phyloP scores from a whole-genome alignment of 2,113 vertebrate genomes.

The Microcebus ravelobensis region DNA sequence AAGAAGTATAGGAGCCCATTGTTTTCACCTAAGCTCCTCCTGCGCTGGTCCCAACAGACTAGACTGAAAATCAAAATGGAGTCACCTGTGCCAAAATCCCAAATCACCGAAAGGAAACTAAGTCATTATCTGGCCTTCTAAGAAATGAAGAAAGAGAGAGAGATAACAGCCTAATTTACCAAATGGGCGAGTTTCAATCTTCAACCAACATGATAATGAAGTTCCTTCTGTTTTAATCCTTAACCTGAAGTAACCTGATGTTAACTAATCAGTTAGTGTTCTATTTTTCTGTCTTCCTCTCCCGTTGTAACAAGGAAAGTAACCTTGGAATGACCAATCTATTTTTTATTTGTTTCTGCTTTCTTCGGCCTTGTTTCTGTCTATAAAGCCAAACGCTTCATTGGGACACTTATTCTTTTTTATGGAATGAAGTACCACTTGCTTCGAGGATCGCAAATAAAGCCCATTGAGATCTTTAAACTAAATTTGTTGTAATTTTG shows the following conservation, averaged over 20 bases:
- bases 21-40: too few relatives aligned
- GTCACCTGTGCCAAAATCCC: too few relatives aligned
- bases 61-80: too few relatives aligned
- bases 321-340: neutral
- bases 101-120: too few relatives aligned
- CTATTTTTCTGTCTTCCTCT: neutral
- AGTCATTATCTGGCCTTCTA: too few relatives aligned
- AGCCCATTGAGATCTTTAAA: neutral
- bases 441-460: neutral
- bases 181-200: neutral
- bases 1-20: too few relatives aligned
- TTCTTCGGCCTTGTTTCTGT: neutral
- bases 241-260: neutral
- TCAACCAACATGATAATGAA: neutral
- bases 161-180: neutral
- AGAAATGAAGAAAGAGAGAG: too few relatives aligned
- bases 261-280: neutral
- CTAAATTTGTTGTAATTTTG: neutral
- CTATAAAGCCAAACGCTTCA: neutral
- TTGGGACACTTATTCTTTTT: neutral
- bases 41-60: too few relatives aligned
- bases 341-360: neutral
- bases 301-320: neutral
- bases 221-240: neutral
- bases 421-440: neutral